Evolutionary conservation across 2,888 invertebrate species (phyloP).

Genomic region (Fragum fragum): DNA sequence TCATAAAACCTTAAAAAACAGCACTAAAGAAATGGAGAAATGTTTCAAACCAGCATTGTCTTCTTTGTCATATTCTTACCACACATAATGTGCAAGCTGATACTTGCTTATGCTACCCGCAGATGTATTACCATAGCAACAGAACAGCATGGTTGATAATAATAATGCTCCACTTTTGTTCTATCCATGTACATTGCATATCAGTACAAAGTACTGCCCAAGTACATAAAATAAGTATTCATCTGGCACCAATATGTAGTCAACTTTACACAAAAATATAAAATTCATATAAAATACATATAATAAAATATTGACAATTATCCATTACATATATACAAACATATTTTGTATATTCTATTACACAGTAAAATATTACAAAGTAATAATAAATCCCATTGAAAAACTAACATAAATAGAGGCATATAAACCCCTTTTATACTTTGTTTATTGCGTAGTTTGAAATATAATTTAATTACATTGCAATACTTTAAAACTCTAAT

Average conservation of each 20-base stretch:
- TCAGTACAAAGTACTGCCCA: too few species aligned
- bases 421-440: background rate
- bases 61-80: too few species aligned
- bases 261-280: conserved; percentile 2
- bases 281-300: conserved; percentile 3
- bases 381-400: background rate
- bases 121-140: too few species aligned
- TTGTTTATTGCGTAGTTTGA: background rate
- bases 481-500: background rate
- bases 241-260: background rate
- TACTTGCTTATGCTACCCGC: too few species aligned
- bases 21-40: too few species aligned
- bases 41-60: too few species aligned
- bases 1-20: too few species aligned
- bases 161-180: too few species aligned
- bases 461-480: background rate
- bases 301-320: background rate
- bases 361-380: background rate
- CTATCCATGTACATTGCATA: too few species aligned
- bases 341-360: background rate
- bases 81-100: too few species aligned
- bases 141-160: too few species aligned
- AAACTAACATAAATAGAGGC: background rate
- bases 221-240: too few species aligned
- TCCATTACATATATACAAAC: background rate